phyloP scores from a whole-genome alignment of 2,888 invertebrate genomes.

The Caenorhabditis parvicauda region DNA sequence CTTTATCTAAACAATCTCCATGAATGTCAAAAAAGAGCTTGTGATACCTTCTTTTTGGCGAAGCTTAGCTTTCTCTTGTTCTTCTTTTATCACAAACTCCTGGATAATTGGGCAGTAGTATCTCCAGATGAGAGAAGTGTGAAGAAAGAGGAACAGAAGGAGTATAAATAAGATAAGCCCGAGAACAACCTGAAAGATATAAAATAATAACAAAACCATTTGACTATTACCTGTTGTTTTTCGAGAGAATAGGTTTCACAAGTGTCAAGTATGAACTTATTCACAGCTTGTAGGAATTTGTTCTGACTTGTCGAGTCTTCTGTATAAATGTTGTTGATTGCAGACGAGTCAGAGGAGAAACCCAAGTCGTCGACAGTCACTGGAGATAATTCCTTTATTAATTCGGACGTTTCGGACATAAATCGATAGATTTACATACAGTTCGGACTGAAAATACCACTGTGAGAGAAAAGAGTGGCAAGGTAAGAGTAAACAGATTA shows the following conservation, averaged over 20 bases:
- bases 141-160: constrained; percentile 15
- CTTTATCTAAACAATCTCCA: constrained; percentile 3
- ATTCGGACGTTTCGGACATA: too few relatives aligned
- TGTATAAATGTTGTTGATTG: too few relatives aligned
- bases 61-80: constrained; percentile 15
- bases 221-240: constrained; percentile 27
- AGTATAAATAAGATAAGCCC: constrained; percentile 21
- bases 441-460: too few relatives aligned
- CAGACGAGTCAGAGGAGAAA: too few relatives aligned
- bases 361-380: too few relatives aligned
- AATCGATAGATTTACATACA: too few relatives aligned
- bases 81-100: constrained; percentile 25
- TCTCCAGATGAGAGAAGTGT: constrained; percentile 30
- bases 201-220: neutral
- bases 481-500: too few relatives aligned
- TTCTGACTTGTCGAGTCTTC: too few relatives aligned
- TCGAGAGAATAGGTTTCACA: constrained; percentile 28
- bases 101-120: constrained; percentile 35
- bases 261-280: constrained; percentile 3
- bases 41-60: too few relatives aligned
- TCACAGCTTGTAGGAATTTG: too few relatives aligned
- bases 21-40: neutral
- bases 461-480: too few relatives aligned
- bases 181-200: constrained; percentile 30
- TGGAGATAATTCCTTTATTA: too few relatives aligned